Evolutionary conservation across 2,888 invertebrate genomes (phyloP), one percentile per base, ranked within the genome.

Genomic region (Rhagium mordax): DNA sequence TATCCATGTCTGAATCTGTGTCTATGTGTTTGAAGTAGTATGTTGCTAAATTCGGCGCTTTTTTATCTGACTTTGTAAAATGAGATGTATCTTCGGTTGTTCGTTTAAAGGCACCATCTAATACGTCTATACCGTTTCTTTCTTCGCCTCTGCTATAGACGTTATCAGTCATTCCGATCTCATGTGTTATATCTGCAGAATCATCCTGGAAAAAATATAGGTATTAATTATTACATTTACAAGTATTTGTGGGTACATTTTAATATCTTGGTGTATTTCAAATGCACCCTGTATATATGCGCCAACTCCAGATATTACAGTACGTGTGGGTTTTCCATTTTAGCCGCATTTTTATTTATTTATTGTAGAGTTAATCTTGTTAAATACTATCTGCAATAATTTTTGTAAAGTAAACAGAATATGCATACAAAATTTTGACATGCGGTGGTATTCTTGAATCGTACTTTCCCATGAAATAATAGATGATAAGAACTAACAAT

Each of bases 21-120:
- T 96, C 96, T 87, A 93, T 91, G 87, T 96, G 96, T 86, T 92
- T 94, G 88, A 95, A 96, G 88, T 96, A 96, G 88, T 94, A 96
- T 75, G 93, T 95, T 79, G 93, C 96, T 86, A 93, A 91, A 86
- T 96, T 95, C 86, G 94, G 94, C 16, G 95, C 94, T 87, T 93
- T 94, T 79, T 94, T 90, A 86, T 94, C 93, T 8, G 95, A 93
- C 81, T 94, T 85, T 18, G 85, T 87, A 77, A 86, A 87, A 70
- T 84, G 84, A 24, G 87, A 86, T 20, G 83, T 82, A 74, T 86
- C 86, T 78, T 84, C 85, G 16, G n/a, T 60, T 21, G 60, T 18
- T 47, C 68, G 64, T 59, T 29, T 60, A 18, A 21, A 64, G 69
- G 74, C 72, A 74, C 80, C 80, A 65, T 81, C 81, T 66, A 77